Conservation (phyloP, 2,797 vertebrate species). For the Gadopsis bispinosus region DNA sequence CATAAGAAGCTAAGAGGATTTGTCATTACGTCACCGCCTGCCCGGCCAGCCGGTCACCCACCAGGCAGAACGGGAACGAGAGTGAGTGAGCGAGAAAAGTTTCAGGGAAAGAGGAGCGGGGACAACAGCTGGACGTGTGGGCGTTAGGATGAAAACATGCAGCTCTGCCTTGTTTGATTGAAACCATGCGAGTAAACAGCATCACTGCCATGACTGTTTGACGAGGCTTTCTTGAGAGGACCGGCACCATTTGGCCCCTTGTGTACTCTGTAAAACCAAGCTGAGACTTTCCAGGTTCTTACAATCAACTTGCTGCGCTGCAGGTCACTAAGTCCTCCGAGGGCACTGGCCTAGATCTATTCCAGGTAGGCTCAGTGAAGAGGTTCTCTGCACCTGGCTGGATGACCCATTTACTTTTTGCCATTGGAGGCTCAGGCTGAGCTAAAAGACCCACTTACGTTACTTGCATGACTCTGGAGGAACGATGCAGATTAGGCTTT, state of each 20-base stretch:
- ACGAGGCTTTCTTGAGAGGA: constrained; percentile 11
- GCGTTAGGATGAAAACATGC: constrained; percentile 48
- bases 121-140: constrained; percentile 74
- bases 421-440: constrained; percentile 66
- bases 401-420: constrained; percentile 71
- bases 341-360: constrained; percentile 65
- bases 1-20: constrained; percentile 87
- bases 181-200: constrained; percentile 37
- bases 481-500: constrained; percentile 48
- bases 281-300: neutral
- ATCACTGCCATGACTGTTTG: constrained; percentile 11
- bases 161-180: constrained; percentile 41
- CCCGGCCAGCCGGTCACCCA: constrained; percentile 54
- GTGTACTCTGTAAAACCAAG: neutral
- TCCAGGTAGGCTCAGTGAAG: constrained; percentile 71
- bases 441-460: constrained; percentile 66
- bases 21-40: constrained; percentile 81
- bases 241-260: constrained; percentile 3
- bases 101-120: constrained; percentile 40
- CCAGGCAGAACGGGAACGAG: constrained; percentile 29
- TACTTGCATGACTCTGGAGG: constrained; percentile 47
- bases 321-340: constrained; percentile 47
- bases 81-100: constrained; percentile 13
- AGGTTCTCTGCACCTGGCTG: constrained; percentile 59
- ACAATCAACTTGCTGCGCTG: constrained; percentile 5